phyloP scores from a whole-genome alignment of 2,888 invertebrate genomes.

The Polydrusus tereticollis region DNA sequence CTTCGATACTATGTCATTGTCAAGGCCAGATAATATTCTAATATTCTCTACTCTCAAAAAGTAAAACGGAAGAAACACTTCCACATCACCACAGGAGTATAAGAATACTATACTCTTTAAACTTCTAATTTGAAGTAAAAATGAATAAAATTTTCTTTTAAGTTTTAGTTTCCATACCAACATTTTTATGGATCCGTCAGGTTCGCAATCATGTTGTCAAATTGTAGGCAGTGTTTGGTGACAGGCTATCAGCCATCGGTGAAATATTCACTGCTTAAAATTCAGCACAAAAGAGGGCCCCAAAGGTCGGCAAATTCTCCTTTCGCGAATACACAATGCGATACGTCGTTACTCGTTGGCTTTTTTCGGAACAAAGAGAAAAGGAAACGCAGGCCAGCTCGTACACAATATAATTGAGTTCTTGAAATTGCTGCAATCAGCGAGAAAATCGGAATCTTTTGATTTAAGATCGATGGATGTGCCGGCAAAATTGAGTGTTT shows the following conservation, averaged over 20 bases:
- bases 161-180: background rate
- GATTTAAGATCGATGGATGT: slow-evolving; percentile 32
- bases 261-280: slow-evolving; percentile 63
- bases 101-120: no score
- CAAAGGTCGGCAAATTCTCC: slow-evolving; percentile 54
- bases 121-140: no score
- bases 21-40: no score
- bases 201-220: slow-evolving; percentile 63
- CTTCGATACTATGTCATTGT: no score
- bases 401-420: slow-evolving; percentile 45
- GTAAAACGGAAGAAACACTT: no score
- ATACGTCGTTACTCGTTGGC: slow-evolving; percentile 46
- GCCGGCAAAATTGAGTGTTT: slow-evolving; percentile 18
- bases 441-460: slow-evolving; percentile 31
- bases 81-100: no score
- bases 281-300: slow-evolving; percentile 56
- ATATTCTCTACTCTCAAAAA: no score
- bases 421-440: slow-evolving; percentile 42
- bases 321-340: slow-evolving; percentile 54
- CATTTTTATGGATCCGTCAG: slow-evolving; percentile 56
- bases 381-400: slow-evolving; percentile 30
- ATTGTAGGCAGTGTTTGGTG: slow-evolving; percentile 61
- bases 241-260: slow-evolving; percentile 60
- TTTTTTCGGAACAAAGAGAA: slow-evolving; percentile 37
- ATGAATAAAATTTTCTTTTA: no score